Percentiles rank a stretch among this genome's conserved stretches.
phyloP scores from a whole-genome alignment of 2,797 vertebrate species.

The Poeciliopsis presidionis region DNA sequence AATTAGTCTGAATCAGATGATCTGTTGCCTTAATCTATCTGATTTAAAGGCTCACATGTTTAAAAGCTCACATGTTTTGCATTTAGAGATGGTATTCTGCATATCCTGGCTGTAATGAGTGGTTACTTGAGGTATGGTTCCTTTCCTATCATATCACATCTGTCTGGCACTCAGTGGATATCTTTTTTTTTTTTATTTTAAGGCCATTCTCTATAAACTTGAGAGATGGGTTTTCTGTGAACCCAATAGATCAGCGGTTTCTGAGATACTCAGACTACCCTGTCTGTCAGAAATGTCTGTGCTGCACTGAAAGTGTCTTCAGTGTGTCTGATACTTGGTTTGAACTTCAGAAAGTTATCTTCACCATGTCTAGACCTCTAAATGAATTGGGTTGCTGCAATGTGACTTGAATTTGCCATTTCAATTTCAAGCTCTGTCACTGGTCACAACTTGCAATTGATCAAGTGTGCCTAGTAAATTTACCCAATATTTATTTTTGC shows the following conservation, averaged over 20 bases:
- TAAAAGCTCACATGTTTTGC: background rate
- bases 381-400: background rate
- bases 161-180: background rate
- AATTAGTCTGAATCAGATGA: background rate
- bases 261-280: background rate
- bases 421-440: background rate
- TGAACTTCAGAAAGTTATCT: background rate
- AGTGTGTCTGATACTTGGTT: background rate
- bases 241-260: background rate
- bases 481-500: background rate
- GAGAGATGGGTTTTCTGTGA: background rate
- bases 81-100: background rate
- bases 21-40: background rate
- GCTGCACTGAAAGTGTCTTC: background rate
- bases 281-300: background rate
- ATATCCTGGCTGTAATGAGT: background rate
- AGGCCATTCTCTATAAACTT: background rate
- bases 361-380: background rate
- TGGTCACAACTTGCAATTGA: background rate
- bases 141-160: background rate
- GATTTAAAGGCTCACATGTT: background rate
- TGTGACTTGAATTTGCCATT: background rate
- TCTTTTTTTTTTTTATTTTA: background rate
- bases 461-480: background rate
- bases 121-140: background rate